A percentile compares a stretch with the other conserved stretches of the same genome.
Evolutionary conservation across 2,888 invertebrate genomes (phyloP).

Genomic region (Orchesella flavescens): DNA sequence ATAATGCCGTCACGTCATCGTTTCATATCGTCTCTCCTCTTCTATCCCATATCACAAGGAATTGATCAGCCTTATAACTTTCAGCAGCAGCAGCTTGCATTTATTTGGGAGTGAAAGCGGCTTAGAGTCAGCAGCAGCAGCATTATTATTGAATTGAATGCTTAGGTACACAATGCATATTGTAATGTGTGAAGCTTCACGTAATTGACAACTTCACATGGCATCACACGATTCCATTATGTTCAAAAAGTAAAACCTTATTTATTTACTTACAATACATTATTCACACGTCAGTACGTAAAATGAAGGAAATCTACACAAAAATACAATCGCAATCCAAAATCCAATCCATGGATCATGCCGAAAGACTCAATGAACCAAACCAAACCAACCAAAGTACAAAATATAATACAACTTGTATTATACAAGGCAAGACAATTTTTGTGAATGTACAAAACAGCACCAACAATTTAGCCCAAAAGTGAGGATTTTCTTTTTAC

Average conservation of each 20-base stretch:
- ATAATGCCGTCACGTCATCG: background rate
- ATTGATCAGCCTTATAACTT: background rate
- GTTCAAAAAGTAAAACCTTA: constrained; percentile 18
- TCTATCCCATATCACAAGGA: too few species aligned
- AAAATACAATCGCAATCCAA: background rate
- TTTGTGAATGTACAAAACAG: background rate
- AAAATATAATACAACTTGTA: too few species aligned
- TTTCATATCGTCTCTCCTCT: background rate
- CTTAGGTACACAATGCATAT: background rate
- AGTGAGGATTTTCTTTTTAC: constrained; percentile 4
- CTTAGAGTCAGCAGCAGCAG: constrained; percentile 1
- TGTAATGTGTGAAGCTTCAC: constrained; percentile 2
- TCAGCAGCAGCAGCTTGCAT: background rate
- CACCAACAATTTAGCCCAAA: constrained; percentile 1
- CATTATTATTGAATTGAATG: too few species aligned
- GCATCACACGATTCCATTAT: constrained; percentile 29
- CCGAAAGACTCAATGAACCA: background rate
- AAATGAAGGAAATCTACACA: background rate
- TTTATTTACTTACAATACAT: constrained; percentile 9
- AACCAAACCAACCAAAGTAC: too few species aligned
- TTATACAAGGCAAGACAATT: too few species aligned
- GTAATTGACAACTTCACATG: constrained; percentile 48
- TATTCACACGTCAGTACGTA: constrained; percentile 33
- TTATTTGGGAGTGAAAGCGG: constrained; percentile 8
- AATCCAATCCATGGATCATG: background rate